phyloP scores from a whole-genome alignment of 30 jellyfish, hydroid and myxozoan genomes.

The Chironex yamaguchii region DNA sequence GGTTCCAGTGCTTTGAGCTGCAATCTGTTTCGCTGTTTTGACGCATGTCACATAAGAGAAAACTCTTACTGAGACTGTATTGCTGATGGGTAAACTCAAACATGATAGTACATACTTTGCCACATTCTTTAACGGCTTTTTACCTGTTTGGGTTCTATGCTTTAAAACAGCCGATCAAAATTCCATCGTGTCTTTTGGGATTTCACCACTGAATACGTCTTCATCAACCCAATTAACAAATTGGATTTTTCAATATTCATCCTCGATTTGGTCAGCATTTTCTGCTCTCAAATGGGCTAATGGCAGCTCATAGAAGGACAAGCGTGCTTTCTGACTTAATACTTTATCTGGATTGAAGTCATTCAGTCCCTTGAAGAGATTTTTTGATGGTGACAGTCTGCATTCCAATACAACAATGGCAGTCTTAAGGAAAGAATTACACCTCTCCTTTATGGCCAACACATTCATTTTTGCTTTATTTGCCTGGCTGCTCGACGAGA shows the following conservation, averaged over 20 bases:
- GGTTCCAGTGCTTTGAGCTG: no score
- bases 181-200: conserved; percentile 36
- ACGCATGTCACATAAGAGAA: no score
- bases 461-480: background rate
- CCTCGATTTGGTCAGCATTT: conserved; percentile 39
- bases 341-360: conserved; percentile 37
- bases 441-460: conserved; percentile 47
- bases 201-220: conserved; percentile 21
- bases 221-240: conserved; percentile 38
- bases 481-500: background rate
- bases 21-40: no score
- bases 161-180: no score
- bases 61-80: no score
- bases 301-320: conserved; percentile 46
- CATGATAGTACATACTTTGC: no score
- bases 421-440: conserved; percentile 28
- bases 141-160: no score
- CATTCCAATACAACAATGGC: conserved; percentile 46
- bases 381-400: conserved; percentile 54
- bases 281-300: conserved; percentile 47
- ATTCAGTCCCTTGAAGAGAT: conserved; percentile 41
- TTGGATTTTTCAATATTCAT: conserved; percentile 54
- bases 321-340: conserved; percentile 48
- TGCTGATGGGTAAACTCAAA: no score
- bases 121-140: no score